These are phyloP conservation scores for Lordiphosa mommai DNA, from an alignment of 1,140 invertebrate species.

Conservation along the genomic window DNA sequence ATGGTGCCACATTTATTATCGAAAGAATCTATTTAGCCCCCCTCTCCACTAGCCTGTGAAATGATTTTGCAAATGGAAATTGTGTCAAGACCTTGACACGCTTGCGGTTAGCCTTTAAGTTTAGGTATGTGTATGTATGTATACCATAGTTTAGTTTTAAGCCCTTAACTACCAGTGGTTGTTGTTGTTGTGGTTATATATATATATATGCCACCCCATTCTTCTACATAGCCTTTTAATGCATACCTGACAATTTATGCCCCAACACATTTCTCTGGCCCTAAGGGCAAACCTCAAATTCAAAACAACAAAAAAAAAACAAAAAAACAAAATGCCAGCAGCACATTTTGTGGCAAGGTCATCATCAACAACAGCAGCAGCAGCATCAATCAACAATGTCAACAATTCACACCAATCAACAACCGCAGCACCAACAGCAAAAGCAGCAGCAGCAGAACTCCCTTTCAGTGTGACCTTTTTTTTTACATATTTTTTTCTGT, in stretches of 20 bases:
- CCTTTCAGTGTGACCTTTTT: slow-evolving; percentile 25
- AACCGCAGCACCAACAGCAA: slow-evolving; percentile 9
- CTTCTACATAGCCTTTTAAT: background rate
- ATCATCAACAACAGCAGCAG: slow-evolving; percentile 16
- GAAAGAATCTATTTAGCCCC: no score
- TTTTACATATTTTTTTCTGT: slow-evolving; percentile 26
- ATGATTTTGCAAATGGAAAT: slow-evolving; percentile 2
- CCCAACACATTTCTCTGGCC: background rate
- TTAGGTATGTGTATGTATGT: slow-evolving; percentile 1
- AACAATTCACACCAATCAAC: slow-evolving; percentile 53
- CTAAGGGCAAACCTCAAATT: slow-evolving; percentile 3
- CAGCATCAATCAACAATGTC: slow-evolving; percentile 55
- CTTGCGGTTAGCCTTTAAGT: slow-evolving; percentile 3
- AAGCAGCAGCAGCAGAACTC: background rate
- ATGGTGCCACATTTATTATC: no score
- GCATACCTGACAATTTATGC: slow-evolving; percentile 1
- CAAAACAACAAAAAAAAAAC: slow-evolving; percentile 11
- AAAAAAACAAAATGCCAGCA: slow-evolving; percentile 9
- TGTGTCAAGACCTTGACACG: slow-evolving; percentile 8
- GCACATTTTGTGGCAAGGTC: slow-evolving; percentile 15
- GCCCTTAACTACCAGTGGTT: background rate
- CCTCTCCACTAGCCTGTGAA: no score
- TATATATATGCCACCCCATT: background rate
- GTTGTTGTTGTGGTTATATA: slow-evolving; percentile 6
- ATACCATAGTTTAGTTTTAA: slow-evolving; percentile 5